These are phyloP conservation scores for Enteromius thamalakanensis DNA, from an alignment of 2,797 vertebrate genomes.

Conservation along the genomic window DNA sequence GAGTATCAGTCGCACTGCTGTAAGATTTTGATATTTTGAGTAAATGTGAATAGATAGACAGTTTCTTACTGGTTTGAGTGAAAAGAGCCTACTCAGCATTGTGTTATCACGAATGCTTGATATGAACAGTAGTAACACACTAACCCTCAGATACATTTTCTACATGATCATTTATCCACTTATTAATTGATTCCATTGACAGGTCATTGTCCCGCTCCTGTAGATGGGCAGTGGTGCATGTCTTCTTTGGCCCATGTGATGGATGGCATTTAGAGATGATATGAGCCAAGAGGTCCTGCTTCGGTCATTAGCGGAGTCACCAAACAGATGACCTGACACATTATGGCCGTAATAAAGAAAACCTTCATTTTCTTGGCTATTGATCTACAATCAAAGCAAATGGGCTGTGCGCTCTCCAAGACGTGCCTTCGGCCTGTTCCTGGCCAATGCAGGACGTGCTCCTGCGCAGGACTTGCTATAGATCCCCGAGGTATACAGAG, in stretches of 20 bases:
- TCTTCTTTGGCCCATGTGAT: conserved; percentile 37
- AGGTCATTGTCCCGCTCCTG: conserved; percentile 1
- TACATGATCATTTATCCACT: conserved; percentile 8
- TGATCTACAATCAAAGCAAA: conserved; percentile 60
- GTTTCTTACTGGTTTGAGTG: background rate
- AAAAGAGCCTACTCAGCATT: background rate
- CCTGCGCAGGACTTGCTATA: background rate
- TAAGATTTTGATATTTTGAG: background rate
- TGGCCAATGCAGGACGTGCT: conserved; percentile 5
- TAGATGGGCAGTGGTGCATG: background rate
- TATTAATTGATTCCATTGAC: conserved; percentile 10
- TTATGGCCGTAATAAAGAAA: conserved; percentile 63
- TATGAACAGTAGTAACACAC: background rate
- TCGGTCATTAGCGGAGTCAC: conserved; percentile 57
- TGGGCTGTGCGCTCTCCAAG: conserved; percentile 31
- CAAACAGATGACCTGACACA: conserved; percentile 62
- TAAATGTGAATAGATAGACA: background rate
- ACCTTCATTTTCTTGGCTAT: conserved; percentile 61
- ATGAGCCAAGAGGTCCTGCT: conserved; percentile 48
- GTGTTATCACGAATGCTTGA: background rate
- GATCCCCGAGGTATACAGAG: conserved; percentile 12
- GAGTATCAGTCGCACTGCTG: too few species aligned
- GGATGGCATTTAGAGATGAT: conserved; percentile 34
- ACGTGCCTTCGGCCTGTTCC: conserved; percentile 3
- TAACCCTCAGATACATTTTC: background rate